phyloP scores from a whole-genome alignment of 1,140 invertebrate species.

The Helicoverpa zea region DNA sequence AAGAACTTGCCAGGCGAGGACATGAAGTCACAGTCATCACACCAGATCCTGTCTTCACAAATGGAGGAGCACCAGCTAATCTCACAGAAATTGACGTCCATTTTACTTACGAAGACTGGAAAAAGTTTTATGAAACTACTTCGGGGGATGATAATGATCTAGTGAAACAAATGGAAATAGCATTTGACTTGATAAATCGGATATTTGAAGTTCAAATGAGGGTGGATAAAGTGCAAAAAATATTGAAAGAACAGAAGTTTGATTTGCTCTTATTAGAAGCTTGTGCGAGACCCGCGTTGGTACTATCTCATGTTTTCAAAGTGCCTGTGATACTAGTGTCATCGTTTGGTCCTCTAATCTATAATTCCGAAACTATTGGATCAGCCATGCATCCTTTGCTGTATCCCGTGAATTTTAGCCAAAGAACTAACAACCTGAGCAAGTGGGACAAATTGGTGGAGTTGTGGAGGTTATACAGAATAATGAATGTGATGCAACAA shows the following conservation, averaged over 20 bases:
- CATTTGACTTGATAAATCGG: background rate
- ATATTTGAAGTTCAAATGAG: constrained; percentile 55
- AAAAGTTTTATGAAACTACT: background rate
- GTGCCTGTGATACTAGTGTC: constrained; percentile 65
- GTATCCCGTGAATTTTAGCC: constrained; percentile 48
- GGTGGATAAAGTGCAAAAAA: constrained; percentile 35
- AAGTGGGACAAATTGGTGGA: constrained; percentile 59
- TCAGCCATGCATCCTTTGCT: constrained; percentile 56
- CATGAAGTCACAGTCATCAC: constrained; percentile 75
- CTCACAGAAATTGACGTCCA: constrained; percentile 70
- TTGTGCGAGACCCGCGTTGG: constrained; percentile 51
- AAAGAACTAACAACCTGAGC: constrained; percentile 55
- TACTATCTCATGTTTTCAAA: constrained; percentile 62
- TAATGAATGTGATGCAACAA: constrained; percentile 36
- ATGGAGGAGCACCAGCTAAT: constrained; percentile 53
- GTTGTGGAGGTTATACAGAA: constrained; percentile 34
- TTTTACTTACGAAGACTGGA: constrained; percentile 51
- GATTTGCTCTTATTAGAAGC: constrained; percentile 66
- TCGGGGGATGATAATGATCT: constrained; percentile 51
- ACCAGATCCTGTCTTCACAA: constrained; percentile 59
- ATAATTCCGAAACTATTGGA: constrained; percentile 55
- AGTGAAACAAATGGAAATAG: background rate
- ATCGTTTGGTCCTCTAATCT: constrained; percentile 58
- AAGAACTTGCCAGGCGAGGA: constrained; percentile 59
- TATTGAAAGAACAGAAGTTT: constrained; percentile 51